Percentiles rank a stretch among this genome's conserved stretches.
These are phyloP conservation scores for Thunnus albacares DNA, from an alignment of 2,797 vertebrate species.

Conservation along the genomic window DNA sequence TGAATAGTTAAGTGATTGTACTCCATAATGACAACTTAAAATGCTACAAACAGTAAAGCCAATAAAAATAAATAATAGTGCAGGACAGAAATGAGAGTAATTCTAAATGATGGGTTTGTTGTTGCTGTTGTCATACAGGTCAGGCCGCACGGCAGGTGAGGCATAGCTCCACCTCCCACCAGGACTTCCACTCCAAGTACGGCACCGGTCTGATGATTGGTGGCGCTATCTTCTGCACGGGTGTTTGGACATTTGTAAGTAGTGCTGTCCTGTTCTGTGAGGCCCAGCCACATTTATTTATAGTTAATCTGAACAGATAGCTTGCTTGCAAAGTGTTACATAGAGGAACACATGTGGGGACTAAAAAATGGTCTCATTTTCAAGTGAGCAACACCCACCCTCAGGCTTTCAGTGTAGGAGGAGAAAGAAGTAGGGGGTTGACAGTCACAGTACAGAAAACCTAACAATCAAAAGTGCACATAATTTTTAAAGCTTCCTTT, in stretches of 20 bases:
- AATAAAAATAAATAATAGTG: no score
- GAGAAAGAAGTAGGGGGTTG: neutral
- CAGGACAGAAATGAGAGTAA: neutral
- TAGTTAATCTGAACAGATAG: neutral
- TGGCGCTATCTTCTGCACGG: conserved; percentile 76
- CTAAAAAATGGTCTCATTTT: neutral
- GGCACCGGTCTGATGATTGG: conserved; percentile 70
- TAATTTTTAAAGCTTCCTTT: neutral
- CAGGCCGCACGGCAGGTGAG: conserved; percentile 80
- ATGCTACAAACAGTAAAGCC: neutral
- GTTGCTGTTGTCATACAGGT: conserved; percentile 63
- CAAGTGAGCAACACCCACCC: neutral
- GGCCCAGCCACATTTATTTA: neutral
- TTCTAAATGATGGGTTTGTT: neutral
- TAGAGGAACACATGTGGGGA: neutral
- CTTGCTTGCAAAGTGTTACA: neutral
- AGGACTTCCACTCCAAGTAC: conserved; percentile 83
- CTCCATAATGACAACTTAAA: neutral
- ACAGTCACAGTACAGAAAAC: neutral
- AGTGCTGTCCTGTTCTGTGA: neutral
- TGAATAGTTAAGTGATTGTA: no score
- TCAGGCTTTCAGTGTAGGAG: neutral
- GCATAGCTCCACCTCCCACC: conserved; percentile 57
- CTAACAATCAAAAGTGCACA: neutral
- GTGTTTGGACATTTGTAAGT: conserved; percentile 85